Evolutionary conservation across 1,140 invertebrate species (phyloP), one percentile per base, ranked within the genome.

Genomic region (Dolichoris vasculosae): DNA sequence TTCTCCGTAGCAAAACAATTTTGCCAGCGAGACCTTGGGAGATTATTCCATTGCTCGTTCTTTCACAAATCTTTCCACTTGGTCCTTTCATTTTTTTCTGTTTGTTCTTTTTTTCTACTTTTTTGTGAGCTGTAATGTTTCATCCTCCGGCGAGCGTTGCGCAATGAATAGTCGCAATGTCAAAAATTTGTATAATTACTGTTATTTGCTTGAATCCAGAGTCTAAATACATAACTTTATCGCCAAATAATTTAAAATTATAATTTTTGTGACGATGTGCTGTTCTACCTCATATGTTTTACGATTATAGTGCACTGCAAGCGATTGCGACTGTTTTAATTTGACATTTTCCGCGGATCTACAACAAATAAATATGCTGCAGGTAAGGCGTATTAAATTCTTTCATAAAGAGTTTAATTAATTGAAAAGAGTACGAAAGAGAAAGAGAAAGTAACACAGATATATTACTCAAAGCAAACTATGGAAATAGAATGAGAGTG

Each of bases 381-480:
- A 1, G 20, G 20, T 26, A 55, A 59, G 59, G 7, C 46, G 11
- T 23, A 35, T 11, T 43, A 17, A 82, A 69, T 43, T 35, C 23
- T 71, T 82, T 55, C 30, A 23, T 23, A 38, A 82, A 40, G 51
- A 55, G 30, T 20, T 75, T 32, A 71, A 0, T 35, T 59, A 40
- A 83, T 67, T 40, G 15, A 40, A 81, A 30, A 81, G 38, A 76
- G 48, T 35, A 59, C 81, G 30, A 81, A 71, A 85, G 51, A 85
- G 23, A 76, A 55, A 85, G 32, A 85, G 46, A 35, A 26, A 35
- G 55, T n/a, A 82, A 73, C 17, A 30, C 20, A 6, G 13, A 63
- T 32, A 69, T 26, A 38, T 69, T 38, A 32, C 46, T 51, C 63
- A 59, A 85, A 85, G 78, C 59, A 75, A 75, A 71, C 67, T 77